Evolutionary conservation across 2,888 invertebrate species (phyloP).

Genomic region (Nebria brevicollis): DNA sequence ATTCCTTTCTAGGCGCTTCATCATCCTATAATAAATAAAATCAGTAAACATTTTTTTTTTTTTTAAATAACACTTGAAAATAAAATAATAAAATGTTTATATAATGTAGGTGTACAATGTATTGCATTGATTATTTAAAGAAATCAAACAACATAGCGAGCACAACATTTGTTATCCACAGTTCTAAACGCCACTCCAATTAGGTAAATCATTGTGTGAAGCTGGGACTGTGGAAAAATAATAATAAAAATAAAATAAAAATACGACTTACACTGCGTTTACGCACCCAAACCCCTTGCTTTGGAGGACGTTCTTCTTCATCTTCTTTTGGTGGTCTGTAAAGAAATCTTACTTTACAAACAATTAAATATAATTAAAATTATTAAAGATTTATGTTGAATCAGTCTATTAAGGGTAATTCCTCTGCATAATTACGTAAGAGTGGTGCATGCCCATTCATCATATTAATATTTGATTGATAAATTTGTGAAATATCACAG

Average conservation of each 20-base stretch:
- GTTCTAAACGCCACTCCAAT: constrained; percentile 54
- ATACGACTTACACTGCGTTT: constrained; percentile 48
- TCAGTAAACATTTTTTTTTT: not conserved
- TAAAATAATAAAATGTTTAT: not conserved
- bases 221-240: constrained; percentile 61
- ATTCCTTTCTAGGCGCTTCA: constrained; percentile 31
- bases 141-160: constrained; percentile 53
- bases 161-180: constrained; percentile 52
- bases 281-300: constrained; percentile 49
- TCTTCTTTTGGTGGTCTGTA: constrained; percentile 29
- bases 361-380: not conserved
- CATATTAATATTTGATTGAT: constrained; percentile 19
- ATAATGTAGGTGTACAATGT: constrained; percentile 8
- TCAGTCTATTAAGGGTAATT: constrained; percentile 15
- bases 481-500: not conserved
- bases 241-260: not conserved
- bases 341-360: constrained; percentile 20
- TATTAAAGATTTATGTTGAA: not conserved
- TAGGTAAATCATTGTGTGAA: constrained; percentile 51
- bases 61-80: not conserved
- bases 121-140: constrained; percentile 48
- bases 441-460: constrained; percentile 47
- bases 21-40: constrained; percentile 23
- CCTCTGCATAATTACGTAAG: constrained; percentile 34
- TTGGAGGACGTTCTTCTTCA: constrained; percentile 33